phyloP scores from a whole-genome alignment of 2,797 vertebrate genomes.

The Rhodeus uyekii region DNA sequence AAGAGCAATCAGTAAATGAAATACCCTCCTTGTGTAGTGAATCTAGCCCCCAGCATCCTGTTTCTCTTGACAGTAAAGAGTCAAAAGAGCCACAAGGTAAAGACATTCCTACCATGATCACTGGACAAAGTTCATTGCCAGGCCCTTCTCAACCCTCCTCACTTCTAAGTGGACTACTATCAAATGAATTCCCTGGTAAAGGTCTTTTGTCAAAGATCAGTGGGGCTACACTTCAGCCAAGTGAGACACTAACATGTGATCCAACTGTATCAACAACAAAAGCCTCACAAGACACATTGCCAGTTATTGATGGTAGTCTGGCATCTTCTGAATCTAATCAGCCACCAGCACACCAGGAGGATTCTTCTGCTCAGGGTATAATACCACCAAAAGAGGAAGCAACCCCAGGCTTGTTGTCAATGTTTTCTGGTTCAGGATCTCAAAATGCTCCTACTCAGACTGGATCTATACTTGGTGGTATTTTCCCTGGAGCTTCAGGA shows the following conservation, averaged over 20 bases:
- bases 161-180: slow-evolving; percentile 44
- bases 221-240: slow-evolving; percentile 24
- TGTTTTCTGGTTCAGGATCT: slow-evolving; percentile 53
- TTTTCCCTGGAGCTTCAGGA: slow-evolving; percentile 64
- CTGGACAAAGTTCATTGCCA: slow-evolving; percentile 49
- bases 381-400: slow-evolving; percentile 48
- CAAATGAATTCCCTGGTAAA: slow-evolving; percentile 54
- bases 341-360: slow-evolving; percentile 6
- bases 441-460: slow-evolving; percentile 64
- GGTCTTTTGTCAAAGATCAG: slow-evolving; percentile 17
- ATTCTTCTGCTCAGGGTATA: slow-evolving; percentile 21
- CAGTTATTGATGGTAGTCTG: not conserved
- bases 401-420: slow-evolving; percentile 48
- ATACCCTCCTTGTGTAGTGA: not conserved
- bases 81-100: slow-evolving; percentile 46
- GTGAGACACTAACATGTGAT: slow-evolving; percentile 42
- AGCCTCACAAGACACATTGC: slow-evolving; percentile 5
- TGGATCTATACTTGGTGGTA: slow-evolving; percentile 66
- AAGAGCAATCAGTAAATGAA: not conserved
- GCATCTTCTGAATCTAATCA: slow-evolving; percentile 9
- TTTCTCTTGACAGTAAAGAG: slow-evolving; percentile 30
- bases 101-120: slow-evolving; percentile 57
- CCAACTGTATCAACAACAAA: not conserved
- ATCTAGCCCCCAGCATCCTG: slow-evolving; percentile 32
- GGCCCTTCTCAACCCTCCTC: slow-evolving; percentile 52